These are phyloP conservation scores for Phylloscopus trochiloides DNA, from an alignment of 2,113 vertebrate genomes.

Conservation along the genomic window DNA sequence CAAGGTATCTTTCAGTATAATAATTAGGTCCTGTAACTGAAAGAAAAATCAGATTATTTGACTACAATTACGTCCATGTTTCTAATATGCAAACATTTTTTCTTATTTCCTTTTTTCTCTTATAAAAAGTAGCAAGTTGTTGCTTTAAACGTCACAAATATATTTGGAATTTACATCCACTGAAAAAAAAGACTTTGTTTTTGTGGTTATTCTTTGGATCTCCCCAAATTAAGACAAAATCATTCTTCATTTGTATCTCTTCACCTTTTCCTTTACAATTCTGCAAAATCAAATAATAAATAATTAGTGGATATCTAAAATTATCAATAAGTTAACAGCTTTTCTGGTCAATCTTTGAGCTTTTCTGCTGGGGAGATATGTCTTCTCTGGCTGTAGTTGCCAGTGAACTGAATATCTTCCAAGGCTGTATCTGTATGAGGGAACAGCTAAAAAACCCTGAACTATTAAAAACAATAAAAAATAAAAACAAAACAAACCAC, in stretches of 20 bases:
- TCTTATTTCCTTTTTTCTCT: background rate
- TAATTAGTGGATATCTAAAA: background rate
- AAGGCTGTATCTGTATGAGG: background rate
- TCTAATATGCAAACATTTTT: background rate
- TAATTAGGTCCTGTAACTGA: background rate
- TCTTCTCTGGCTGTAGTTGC: background rate
- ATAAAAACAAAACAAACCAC: too few species aligned
- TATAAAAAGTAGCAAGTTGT: background rate
- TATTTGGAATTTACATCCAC: background rate
- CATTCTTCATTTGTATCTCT: background rate
- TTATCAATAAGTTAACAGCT: background rate
- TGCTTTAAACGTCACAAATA: background rate
- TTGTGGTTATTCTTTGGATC: fast-evolving
- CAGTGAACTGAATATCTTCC: background rate
- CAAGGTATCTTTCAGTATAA: background rate
- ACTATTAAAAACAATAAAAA: too few species aligned
- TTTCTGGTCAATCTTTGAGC: background rate
- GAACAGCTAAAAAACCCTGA: background rate
- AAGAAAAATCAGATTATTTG: background rate
- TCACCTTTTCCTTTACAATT: background rate
- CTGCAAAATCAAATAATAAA: background rate
- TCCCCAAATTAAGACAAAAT: background rate
- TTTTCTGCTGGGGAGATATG: background rate
- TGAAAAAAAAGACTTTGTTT: background rate
- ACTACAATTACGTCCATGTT: background rate